These are phyloP conservation scores for Macrotis lagotis DNA, from an alignment of 2,113 vertebrate genomes.

Conservation along the genomic window DNA sequence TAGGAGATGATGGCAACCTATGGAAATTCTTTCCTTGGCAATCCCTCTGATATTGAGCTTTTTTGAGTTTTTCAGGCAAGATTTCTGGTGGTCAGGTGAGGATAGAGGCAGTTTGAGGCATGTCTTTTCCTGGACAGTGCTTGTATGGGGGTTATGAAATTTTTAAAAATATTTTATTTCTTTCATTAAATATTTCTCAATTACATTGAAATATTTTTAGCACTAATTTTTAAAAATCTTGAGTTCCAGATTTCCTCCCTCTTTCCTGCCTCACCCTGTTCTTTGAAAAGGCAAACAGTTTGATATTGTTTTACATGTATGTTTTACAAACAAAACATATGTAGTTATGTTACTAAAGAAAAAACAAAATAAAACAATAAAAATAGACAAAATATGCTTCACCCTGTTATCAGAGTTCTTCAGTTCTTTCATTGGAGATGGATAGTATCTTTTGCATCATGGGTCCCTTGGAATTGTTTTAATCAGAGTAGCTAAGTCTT, in stretches of 20 bases:
- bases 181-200: not conserved
- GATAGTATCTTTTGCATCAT: not conserved
- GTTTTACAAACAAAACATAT: no score
- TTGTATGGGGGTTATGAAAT: not conserved
- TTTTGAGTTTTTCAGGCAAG: not conserved
- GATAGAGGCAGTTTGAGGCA: not conserved
- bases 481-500: not conserved
- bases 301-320: no score
- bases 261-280: not conserved
- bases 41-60: not conserved
- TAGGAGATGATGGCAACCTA: not conserved
- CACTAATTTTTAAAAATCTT: not conserved
- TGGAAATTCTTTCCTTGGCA: not conserved
- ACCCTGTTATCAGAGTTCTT: not conserved
- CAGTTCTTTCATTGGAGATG: not conserved
- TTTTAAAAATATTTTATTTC: not conserved
- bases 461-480: not conserved
- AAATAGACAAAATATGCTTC: not conserved
- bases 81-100: conserved; percentile 9
- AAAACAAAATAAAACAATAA: not conserved
- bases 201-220: not conserved
- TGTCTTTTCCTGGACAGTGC: not conserved
- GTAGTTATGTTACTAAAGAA: not conserved
- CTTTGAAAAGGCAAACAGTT: not conserved
- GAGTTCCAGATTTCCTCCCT: not conserved